A percentile compares a stretch with the other conserved stretches of the same genome.
phyloP scores from a whole-genome alignment of 2,797 vertebrate genomes.

The Gallirallus australis region DNA sequence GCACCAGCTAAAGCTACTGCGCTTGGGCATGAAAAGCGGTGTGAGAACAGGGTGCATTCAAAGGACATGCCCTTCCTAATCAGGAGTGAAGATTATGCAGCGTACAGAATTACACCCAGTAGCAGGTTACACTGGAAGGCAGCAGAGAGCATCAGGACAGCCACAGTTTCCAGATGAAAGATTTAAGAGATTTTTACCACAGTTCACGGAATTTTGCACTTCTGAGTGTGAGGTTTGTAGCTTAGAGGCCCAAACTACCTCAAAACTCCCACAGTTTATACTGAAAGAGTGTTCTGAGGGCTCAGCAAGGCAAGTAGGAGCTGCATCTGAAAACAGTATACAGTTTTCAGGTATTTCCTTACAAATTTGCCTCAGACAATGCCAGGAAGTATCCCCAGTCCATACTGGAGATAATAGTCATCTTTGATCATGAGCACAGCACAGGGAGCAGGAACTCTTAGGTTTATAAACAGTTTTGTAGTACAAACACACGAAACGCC shows the following conservation, averaged over 20 bases:
- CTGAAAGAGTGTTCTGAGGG: not conserved
- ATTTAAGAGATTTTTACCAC: constrained; percentile 10
- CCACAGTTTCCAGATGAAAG: not conserved
- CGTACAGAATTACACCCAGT: not conserved
- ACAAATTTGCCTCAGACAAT: not conserved
- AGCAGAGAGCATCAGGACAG: not conserved
- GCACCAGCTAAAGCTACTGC: not conserved
- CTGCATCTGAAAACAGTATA: not conserved
- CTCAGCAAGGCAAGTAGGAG: not conserved
- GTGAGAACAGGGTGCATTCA: not conserved
- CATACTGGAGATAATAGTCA: not conserved
- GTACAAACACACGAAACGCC: not conserved
- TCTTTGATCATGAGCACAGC: not conserved
- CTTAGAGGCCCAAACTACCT: not conserved
- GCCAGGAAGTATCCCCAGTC: not conserved
- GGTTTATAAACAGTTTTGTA: not conserved
- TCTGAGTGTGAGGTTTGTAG: not conserved
- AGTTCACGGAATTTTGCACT: constrained; percentile 5
- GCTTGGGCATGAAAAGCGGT: not conserved
- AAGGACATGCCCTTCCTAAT: not conserved
- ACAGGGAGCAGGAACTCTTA: not conserved
- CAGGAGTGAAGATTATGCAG: accelerated
- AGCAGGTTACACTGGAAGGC: not conserved
- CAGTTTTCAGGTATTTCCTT: not conserved
- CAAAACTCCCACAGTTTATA: not conserved